Conservation (phyloP, 2,888 invertebrate species). For the Apotomis capreana region DNA sequence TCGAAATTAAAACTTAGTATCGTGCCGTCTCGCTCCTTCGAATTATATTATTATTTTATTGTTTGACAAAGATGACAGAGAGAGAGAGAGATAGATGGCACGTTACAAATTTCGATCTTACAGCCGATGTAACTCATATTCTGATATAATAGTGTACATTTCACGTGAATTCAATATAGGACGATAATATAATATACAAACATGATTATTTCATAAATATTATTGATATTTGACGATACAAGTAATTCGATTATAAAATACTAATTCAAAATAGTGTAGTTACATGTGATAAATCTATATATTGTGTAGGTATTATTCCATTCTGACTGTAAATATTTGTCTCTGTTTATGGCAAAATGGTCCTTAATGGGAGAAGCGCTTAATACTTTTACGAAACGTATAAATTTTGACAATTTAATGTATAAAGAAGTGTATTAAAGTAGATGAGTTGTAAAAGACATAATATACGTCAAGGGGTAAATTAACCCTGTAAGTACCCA, state of each 20-base stretch:
- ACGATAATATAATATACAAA: constrained; percentile 13
- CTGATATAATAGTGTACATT: constrained; percentile 13
- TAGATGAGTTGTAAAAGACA: no score
- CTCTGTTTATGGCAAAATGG: not conserved
- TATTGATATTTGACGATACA: constrained; percentile 20
- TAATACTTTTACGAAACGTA: not conserved
- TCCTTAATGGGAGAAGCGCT: not conserved
- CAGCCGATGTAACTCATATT: not conserved
- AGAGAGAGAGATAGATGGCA: no score
- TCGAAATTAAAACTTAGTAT: no score
- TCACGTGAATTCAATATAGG: constrained; percentile 6
- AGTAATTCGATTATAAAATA: constrained; percentile 26
- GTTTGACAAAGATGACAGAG: no score
- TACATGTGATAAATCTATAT: constrained; percentile 13
- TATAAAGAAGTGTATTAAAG: no score
- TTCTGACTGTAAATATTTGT: constrained; percentile 20
- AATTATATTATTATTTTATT: no score
- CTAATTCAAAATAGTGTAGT: constrained; percentile 31
- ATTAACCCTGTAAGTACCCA: no score
- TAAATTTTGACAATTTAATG: no score
- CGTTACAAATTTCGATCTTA: no score
- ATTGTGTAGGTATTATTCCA: constrained; percentile 5
- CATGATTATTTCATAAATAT: constrained; percentile 20
- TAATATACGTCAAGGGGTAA: no score
- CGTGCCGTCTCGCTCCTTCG: no score